These are phyloP conservation scores for Macropodus opercularis DNA, from an alignment of 2,797 vertebrate genomes.

Conservation along the genomic window DNA sequence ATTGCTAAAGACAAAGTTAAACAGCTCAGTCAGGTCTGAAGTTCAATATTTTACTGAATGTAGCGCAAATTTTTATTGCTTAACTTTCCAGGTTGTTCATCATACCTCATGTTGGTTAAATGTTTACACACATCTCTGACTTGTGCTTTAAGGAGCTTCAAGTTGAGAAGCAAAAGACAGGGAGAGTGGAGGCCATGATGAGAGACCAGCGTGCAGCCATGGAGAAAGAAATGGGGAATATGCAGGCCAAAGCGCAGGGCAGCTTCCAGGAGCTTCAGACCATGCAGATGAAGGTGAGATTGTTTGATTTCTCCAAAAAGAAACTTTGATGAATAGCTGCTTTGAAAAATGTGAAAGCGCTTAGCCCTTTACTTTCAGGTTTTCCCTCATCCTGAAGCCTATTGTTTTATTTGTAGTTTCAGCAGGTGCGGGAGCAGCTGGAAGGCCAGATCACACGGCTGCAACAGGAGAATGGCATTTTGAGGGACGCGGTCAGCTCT, in stretches of 20 bases:
- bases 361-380: background rate
- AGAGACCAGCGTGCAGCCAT: slow-evolving; percentile 89
- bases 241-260: slow-evolving; percentile 93
- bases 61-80: background rate
- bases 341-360: slow-evolving; percentile 7
- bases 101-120: background rate
- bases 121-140: background rate
- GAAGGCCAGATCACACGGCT: slow-evolving; percentile 93
- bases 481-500: slow-evolving; percentile 97
- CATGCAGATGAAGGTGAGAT: slow-evolving; percentile 92
- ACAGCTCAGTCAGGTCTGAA: slow-evolving; percentile 91
- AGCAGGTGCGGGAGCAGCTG: slow-evolving; percentile 93
- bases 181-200: slow-evolving; percentile 86
- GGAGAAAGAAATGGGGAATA: slow-evolving; percentile 91
- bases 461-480: slow-evolving; percentile 96
- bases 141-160: slow-evolving; percentile 87
- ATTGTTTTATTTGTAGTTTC: slow-evolving; percentile 82
- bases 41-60: background rate
- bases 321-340: background rate
- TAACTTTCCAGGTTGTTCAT: background rate
- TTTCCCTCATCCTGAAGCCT: background rate
- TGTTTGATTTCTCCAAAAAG: background rate
- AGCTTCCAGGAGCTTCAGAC: slow-evolving; percentile 91
- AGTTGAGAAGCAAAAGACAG: slow-evolving; percentile 91
- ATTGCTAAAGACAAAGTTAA: slow-evolving; percentile 94